Evolutionary conservation across 2,888 invertebrate genomes (phyloP), one percentile per base, ranked within the genome.

Genomic region (Tenthredo scrophulariae): DNA sequence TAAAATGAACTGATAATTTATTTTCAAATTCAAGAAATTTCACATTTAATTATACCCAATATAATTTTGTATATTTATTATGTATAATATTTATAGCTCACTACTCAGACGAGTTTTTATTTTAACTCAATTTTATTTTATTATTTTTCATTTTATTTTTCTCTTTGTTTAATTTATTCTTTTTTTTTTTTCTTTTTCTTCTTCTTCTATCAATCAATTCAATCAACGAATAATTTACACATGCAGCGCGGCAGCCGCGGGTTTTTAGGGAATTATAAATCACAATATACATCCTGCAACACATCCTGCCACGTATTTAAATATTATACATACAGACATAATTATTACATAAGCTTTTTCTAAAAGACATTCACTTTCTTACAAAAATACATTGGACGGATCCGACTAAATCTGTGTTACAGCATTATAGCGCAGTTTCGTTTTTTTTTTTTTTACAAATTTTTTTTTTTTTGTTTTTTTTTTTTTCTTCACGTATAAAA

Each of bases 351-450:
- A 75, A 75, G 22, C 75, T 46, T 75, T 75, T 75, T 26, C 10
- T 62, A 62, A 62, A 62, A 62, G 37, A 40, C 70, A 70, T 70
- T 70, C 37, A 37, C 26, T 75, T 84, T 87, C 87, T 89, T 91
- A 91, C 86, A 91, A 91, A 91, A 91, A 91, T 91, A 91, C 89
- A 88, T 88, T 91, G 92, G 92, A 92, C 91, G 91, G 91, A 91
- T 88, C 87, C 85, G 67, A 67, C 33, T 67, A 67, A 67, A 67
- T 67, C 67, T 67, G 33, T 33, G 13, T 67, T 62, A n/a, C 54
- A 62, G 62, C 26, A 62, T n/a, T n/a, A 13, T 62, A 62, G 13
- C 22, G 22, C 22, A 46, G 15, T 46, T 62, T 18, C 18, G 18
- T 50, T 18, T 50, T 50, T 58, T 5, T 4, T n/a, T n/a, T 5